Evolutionary conservation across 2,797 vertebrate species (phyloP), one percentile per base, ranked within the genome.

Genomic region (Pelodytes ibericus): DNA sequence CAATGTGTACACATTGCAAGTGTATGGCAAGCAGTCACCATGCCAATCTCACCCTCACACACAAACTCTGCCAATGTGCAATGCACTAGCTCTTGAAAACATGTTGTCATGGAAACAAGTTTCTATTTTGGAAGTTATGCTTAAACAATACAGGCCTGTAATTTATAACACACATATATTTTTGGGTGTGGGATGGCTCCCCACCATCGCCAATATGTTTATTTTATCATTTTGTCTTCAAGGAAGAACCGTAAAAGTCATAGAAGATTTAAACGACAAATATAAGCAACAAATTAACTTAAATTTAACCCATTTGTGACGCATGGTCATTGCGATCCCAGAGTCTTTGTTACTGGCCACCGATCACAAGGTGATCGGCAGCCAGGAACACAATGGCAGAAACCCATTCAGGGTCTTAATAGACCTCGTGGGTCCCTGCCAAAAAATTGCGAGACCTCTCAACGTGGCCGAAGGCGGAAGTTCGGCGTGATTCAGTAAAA

Each of bases 41-140:
- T 66, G 47, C 27, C 69, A 58, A 47, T 22, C 29, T 6, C 53
- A 29, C 41, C n/a, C 59, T 11, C 29, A 72, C 59, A 64, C 22
- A 26, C 60, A 56, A n/a, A n/a, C n/a, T n/a, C 8, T 60, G 56
- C 33, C 49, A 64, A 63, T 31, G 68, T 65, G 33, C 31, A 65
- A 31, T 24, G 49, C 61, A 60, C 60, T 22, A 26, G 16, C 36
- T 65, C 7, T 9, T 22, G 30, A 29, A 22, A 49, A 39, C 39
- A 72, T 29, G 36, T 20, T 57, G 76, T 57, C 70, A 73, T 79
- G 70, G 76, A 79, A 79, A 79, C 76, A 79, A 39, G 25, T 51
- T n/a, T 18, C 26, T 72, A 25, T 67, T 72, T 78, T 72, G 61
- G 69, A 72, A 59, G 39, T 67, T 49, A 66, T 41, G 22, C 27